phyloP scores from a whole-genome alignment of 2,888 invertebrate species.

The Heliconius cydno region DNA sequence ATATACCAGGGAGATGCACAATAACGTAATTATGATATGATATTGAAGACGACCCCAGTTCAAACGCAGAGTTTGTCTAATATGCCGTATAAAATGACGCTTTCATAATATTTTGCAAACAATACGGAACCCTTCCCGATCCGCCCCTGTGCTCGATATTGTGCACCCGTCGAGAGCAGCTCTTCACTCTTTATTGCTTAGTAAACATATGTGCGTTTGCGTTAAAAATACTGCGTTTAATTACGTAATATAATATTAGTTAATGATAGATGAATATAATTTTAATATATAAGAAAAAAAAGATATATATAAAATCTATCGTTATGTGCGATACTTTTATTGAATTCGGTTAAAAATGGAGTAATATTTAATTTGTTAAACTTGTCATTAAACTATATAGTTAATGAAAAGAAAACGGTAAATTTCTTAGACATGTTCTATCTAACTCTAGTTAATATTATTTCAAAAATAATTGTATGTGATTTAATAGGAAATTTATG shows the following conservation, averaged over 20 bases:
- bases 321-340: no score
- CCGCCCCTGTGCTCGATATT: constrained; percentile 63
- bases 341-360: no score
- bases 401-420: no score
- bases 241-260: constrained; percentile 16
- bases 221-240: constrained; percentile 38
- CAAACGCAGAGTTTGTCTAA: constrained; percentile 78
- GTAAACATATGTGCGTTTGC: constrained; percentile 52
- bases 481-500: no score
- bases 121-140: constrained; percentile 71
- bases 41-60: constrained; percentile 78
- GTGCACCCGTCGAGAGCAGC: constrained; percentile 70
- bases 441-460: no score
- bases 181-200: constrained; percentile 52
- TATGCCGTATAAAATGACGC: constrained; percentile 81
- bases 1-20: constrained; percentile 57
- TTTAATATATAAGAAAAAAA: background rate
- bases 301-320: background rate
- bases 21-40: constrained; percentile 79
- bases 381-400: no score
- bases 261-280: background rate
- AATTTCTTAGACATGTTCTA: no score
- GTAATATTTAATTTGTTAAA: no score
- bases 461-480: no score
- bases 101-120: constrained; percentile 84